phyloP scores from a whole-genome alignment of 2,797 vertebrate genomes.

The Danio tinwini region DNA sequence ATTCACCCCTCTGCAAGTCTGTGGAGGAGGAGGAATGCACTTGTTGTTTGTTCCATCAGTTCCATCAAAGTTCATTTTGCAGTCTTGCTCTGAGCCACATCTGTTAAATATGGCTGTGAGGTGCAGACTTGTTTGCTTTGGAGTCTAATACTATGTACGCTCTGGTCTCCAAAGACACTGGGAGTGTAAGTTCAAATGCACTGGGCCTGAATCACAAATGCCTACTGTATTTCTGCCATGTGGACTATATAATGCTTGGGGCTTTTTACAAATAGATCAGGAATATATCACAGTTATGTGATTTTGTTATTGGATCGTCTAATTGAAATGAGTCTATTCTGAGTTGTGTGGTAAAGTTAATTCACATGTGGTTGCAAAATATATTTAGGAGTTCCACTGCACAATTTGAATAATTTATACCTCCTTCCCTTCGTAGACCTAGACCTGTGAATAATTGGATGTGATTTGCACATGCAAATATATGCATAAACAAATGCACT shows the following conservation, averaged over 20 bases:
- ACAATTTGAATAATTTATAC: background rate
- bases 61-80: constrained; percentile 19
- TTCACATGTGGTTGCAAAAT: constrained; percentile 13
- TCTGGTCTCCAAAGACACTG: constrained; percentile 37
- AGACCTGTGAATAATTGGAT: background rate
- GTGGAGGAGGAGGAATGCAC: constrained; percentile 3
- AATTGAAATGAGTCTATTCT: constrained; percentile 45
- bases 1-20: constrained; percentile 5
- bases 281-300: constrained; percentile 17
- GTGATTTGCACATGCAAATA: constrained; percentile 10
- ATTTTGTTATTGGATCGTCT: constrained; percentile 44
- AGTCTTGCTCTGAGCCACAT: constrained; percentile 9
- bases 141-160: constrained; percentile 6
- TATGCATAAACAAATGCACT: background rate
- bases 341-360: constrained; percentile 10
- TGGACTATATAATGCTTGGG: constrained; percentile 9
- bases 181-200: constrained; percentile 31
- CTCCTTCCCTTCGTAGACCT: background rate
- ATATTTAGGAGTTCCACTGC: background rate
- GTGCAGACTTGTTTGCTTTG: constrained; percentile 48
- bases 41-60: constrained; percentile 34
- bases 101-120: constrained; percentile 8
- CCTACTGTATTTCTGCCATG: constrained; percentile 21
- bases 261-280: constrained; percentile 16
- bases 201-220: constrained; percentile 8